Percentiles rank a stretch among this genome's conserved stretches.
Evolutionary conservation across 2,797 vertebrate species (phyloP).

Genomic region (Lepilemur ruficaudatus): DNA sequence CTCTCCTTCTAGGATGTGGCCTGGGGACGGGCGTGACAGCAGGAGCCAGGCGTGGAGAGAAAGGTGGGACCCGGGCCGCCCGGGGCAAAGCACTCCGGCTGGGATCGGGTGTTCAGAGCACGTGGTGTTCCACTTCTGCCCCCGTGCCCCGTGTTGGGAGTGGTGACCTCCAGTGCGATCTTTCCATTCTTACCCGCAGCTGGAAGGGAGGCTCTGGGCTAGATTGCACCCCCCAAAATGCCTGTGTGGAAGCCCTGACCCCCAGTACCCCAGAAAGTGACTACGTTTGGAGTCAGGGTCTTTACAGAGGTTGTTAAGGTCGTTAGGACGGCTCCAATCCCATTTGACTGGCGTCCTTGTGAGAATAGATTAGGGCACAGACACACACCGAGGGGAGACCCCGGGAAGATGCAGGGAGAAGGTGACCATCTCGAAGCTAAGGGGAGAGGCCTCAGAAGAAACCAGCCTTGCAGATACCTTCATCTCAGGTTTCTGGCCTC

Average conservation of each 20-base stretch:
- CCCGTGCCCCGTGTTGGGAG: not conserved
- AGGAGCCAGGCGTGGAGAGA: not conserved
- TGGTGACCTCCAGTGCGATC: not conserved
- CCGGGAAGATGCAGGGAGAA: not conserved
- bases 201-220: not conserved
- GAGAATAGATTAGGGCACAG: not conserved
- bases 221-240: too few relatives aligned
- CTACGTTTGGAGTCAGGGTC: not conserved
- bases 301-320: not conserved
- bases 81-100: not conserved
- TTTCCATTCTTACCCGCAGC: not conserved
- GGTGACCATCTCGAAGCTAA: too few relatives aligned
- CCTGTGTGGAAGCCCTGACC: not conserved
- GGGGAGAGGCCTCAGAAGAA: not conserved
- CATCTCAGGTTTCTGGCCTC: not conserved
- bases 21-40: not conserved
- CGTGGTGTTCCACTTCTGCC: not conserved
- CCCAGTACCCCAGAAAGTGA: not conserved
- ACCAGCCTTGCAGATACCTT: not conserved
- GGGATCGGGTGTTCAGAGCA: not conserved
- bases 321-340: not conserved
- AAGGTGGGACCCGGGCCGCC: not conserved
- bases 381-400: too few relatives aligned
- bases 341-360: not conserved
- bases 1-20: not conserved